These are phyloP conservation scores for Otolemur garnettii DNA, from an alignment of 2,113 vertebrate genomes.

Conservation along the genomic window DNA sequence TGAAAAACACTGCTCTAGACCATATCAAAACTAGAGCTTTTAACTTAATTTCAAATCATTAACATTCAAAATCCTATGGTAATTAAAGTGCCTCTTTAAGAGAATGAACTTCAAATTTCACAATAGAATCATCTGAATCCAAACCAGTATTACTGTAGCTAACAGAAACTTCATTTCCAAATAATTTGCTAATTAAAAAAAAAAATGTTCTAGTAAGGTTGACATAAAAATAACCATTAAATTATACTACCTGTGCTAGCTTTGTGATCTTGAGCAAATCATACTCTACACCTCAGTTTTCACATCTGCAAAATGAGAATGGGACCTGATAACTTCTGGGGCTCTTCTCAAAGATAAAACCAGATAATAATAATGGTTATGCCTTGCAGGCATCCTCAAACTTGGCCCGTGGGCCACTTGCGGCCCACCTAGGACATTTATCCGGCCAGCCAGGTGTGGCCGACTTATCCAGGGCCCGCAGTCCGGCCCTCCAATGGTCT, in stretches of 20 bases:
- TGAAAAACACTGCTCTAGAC: background rate
- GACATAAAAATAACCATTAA: slow-evolving; percentile 18
- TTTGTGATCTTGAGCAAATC: background rate
- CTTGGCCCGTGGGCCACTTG: too few relatives aligned
- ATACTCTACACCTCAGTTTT: slow-evolving; percentile 42
- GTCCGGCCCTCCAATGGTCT: too few relatives aligned
- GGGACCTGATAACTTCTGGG: slow-evolving; percentile 37
- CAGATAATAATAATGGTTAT: background rate
- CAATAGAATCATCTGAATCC: slow-evolving; percentile 39
- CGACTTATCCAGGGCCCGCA: too few relatives aligned
- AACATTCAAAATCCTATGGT: background rate
- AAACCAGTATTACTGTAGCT: slow-evolving; percentile 36
- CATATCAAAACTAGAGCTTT: slow-evolving; percentile 22
- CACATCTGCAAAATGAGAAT: slow-evolving; percentile 48
- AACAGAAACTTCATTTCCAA: slow-evolving; percentile 56
- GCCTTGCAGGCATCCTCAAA: background rate
- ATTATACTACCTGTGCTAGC: background rate
- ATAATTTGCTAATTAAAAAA: background rate
- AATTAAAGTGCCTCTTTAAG: background rate
- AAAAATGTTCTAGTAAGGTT: slow-evolving; percentile 36
- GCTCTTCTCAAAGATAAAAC: slow-evolving; percentile 48
- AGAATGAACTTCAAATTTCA: background rate
- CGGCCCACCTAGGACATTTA: too few relatives aligned
- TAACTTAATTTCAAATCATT: slow-evolving; percentile 28
- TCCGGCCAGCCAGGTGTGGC: too few relatives aligned